Base-by-base conservation (phyloP, 2,888 invertebrate species). In the Pherbina coryleti region DNA sequence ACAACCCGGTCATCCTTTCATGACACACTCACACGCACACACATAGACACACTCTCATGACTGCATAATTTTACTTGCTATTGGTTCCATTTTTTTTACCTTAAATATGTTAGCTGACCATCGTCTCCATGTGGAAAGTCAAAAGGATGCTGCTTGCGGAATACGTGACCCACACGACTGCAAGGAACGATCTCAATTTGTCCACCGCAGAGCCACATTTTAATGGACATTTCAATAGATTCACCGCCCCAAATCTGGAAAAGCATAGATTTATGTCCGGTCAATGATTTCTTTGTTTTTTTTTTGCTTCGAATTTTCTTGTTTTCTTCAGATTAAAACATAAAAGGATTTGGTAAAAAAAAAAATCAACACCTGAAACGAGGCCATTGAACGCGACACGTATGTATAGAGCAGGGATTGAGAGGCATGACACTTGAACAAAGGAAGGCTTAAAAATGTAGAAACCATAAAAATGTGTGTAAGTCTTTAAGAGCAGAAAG, bases 141-240 rank as follows among this genome's bases (percentile, higher is more conserved):
- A 83, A 89, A 89, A 69, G 89, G 84, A 82, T 88, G 85, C 78
- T 82, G 82, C 49, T 82, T 82, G 14, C 88, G 86, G 82, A 90
- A 90, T 72, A 90, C 86, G 84, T 90, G 90, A 77, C 90, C 90
- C 66, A 90, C 85, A 76, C 90, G 85, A 79, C 90, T 90, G 84
- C 90, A 90, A 77, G 90, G 90, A 78, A 89, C 87, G 82, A 90
- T 88, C 85, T 88, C 88, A 83, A 90, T 87, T 85, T 88, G 87
- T 75, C 90, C 90, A 70, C 90, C 90, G 82, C 90, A 91, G 84
- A 90, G 85, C 90, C 90, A 90, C 81, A 88, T 81, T 83, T 89
- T 89, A 82, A 90, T 86, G 81, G 89, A 86, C 83, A 90, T 85
- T 84, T 90, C 90, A 83, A 89, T 86, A 81, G 90, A 89, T 84